Percentiles rank a stretch among this genome's conserved stretches.
Conservation (phyloP, 2,888 invertebrate genomes). For the Luperina testacea region DNA sequence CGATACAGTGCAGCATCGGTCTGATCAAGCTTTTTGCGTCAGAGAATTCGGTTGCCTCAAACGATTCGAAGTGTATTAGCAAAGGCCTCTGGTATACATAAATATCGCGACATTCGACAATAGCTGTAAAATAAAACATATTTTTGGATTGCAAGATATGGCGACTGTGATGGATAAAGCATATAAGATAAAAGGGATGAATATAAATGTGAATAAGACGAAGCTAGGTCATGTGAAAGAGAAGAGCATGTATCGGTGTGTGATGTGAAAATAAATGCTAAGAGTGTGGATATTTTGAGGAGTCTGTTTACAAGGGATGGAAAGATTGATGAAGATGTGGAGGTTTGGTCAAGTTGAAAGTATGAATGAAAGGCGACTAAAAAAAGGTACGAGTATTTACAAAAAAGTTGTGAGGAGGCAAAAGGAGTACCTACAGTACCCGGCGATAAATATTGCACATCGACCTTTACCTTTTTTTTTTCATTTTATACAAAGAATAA, state of each 20-base stretch:
- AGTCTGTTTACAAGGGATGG: no score
- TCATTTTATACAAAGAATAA: no score
- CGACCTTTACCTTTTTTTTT: no score
- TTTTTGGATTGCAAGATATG: not conserved
- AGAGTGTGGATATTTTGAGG: not conserved
- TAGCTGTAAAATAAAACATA: slow-evolving; percentile 84
- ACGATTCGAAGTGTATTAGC: slow-evolving; percentile 91
- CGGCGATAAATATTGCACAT: no score
- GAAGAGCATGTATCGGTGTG: not conserved
- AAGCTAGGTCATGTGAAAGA: not conserved
- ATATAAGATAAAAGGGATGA: not conserved
- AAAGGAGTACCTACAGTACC: not conserved
- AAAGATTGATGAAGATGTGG: no score
- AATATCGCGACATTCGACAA: slow-evolving; percentile 96
- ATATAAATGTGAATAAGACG: not conserved
- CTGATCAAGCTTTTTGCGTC: slow-evolving; percentile 91
- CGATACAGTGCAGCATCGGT: slow-evolving; percentile 94
- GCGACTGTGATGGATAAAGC: not conserved
- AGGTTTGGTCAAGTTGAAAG: not conserved
- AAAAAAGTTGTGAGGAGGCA: not conserved
- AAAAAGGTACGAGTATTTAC: not conserved
- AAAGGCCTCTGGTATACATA: slow-evolving; percentile 94
- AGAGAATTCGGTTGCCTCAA: slow-evolving; percentile 93
- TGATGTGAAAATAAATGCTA: not conserved
- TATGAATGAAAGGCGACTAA: no score